These are phyloP conservation scores for Pseudomugil tenellus DNA, from an alignment of 2,797 vertebrate species.

Conservation along the genomic window DNA sequence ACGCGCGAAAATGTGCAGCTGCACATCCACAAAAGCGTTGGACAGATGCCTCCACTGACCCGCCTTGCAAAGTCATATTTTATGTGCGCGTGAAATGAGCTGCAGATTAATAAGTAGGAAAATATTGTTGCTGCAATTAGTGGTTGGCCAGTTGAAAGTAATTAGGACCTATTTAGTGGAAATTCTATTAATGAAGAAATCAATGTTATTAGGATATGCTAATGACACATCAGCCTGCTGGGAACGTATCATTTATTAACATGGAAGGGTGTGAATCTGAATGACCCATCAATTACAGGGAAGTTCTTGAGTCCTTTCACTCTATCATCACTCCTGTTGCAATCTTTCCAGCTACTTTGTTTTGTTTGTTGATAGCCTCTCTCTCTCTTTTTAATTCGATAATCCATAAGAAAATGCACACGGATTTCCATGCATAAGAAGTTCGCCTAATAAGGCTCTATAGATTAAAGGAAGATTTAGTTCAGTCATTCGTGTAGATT, in stretches of 20 bases:
- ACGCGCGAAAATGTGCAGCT: background rate
- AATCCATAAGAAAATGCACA: slow-evolving; percentile 86
- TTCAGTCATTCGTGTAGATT: slow-evolving; percentile 91
- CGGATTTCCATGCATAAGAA: slow-evolving; percentile 89
- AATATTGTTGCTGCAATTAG: slow-evolving; percentile 74
- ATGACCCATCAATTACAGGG: slow-evolving; percentile 71
- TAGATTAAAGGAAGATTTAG: slow-evolving; percentile 92
- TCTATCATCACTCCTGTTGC: slow-evolving; percentile 56
- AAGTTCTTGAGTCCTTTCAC: slow-evolving; percentile 52
- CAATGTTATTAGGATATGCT: slow-evolving; percentile 86
- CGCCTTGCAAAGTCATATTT: slow-evolving; percentile 38
- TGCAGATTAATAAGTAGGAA: slow-evolving; percentile 62
- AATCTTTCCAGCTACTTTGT: slow-evolving; percentile 38
- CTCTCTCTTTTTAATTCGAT: slow-evolving; percentile 60
- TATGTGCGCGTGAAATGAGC: slow-evolving; percentile 50
- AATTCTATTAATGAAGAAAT: slow-evolving; percentile 87
- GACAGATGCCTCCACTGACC: slow-evolving; percentile 4
- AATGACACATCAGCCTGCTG: slow-evolving; percentile 76
- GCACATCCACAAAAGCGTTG: background rate
- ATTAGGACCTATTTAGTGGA: slow-evolving; percentile 84
- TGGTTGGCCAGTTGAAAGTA: slow-evolving; percentile 79
- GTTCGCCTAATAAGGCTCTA: slow-evolving; percentile 86
- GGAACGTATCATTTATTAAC: slow-evolving; percentile 79
- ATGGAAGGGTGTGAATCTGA: slow-evolving; percentile 54
- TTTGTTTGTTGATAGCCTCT: slow-evolving; percentile 66